phyloP scores from a whole-genome alignment of 2,113 vertebrate genomes.

The Otis tarda region DNA sequence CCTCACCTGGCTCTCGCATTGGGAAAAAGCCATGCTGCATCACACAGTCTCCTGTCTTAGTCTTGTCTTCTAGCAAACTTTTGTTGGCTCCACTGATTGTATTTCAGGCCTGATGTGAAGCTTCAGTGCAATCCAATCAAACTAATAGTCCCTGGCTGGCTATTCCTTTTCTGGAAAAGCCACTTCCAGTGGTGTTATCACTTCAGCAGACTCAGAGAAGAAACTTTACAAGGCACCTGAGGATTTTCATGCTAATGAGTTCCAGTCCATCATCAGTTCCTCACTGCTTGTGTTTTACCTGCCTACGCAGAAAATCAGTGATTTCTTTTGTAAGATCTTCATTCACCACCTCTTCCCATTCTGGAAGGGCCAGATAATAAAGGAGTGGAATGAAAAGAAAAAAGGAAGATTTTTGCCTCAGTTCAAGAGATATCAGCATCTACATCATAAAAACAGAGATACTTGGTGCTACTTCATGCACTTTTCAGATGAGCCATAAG shows the following conservation, averaged over 20 bases:
- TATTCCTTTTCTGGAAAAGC: background rate
- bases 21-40: background rate
- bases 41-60: background rate
- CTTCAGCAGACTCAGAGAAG: background rate
- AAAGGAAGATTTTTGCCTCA: background rate
- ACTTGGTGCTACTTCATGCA: background rate
- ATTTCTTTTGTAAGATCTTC: background rate
- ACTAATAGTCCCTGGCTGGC: background rate
- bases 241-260: background rate
- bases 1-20: background rate
- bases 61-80: background rate
- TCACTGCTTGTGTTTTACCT: background rate
- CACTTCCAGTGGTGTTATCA: background rate
- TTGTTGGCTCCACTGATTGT: background rate
- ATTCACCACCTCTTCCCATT: background rate
- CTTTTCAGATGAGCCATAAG: background rate
- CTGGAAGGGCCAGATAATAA: background rate
- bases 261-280: background rate
- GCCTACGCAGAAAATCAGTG: background rate
- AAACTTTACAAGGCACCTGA: conserved; percentile 6
- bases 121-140: conserved; percentile 32
- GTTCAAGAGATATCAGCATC: background rate
- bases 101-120: conserved; percentile 19
- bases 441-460: background rate
- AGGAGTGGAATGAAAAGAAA: background rate